A percentile compares a stretch with the other conserved stretches of the same genome.
Evolutionary conservation across 2,797 vertebrate species (phyloP).

Genomic region (Spheniscus humboldti): DNA sequence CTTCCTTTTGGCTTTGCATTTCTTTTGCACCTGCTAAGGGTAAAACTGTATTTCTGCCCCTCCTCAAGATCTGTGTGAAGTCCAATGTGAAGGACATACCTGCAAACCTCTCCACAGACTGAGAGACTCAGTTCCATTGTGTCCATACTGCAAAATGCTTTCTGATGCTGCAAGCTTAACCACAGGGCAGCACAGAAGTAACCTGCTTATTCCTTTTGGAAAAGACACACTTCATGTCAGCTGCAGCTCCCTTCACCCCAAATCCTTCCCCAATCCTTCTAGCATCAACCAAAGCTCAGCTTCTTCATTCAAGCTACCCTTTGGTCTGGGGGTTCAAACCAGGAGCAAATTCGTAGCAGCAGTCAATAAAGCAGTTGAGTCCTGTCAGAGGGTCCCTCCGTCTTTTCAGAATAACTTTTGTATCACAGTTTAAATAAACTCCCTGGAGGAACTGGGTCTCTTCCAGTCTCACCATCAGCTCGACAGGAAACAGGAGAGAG

Average conservation of each 20-base stretch:
- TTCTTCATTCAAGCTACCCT: not conserved
- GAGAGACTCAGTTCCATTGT: not conserved
- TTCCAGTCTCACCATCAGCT: not conserved
- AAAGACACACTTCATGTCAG: not conserved
- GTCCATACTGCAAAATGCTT: not conserved
- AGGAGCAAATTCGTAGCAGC: not conserved
- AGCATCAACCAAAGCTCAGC: not conserved
- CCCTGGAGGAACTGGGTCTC: not conserved
- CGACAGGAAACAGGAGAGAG: not conserved
- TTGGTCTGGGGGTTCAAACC: not conserved
- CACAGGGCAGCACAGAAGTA: not conserved
- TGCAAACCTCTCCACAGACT: not conserved
- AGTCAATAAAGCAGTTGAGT: slow-evolving; percentile 15
- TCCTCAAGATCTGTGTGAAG: accelerated
- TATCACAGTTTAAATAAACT: not conserved
- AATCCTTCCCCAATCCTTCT: not conserved
- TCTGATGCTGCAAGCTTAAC: not conserved
- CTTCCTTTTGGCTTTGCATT: not conserved
- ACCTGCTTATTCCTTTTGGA: not conserved
- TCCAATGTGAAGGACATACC: not conserved
- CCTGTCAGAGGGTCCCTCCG: not conserved
- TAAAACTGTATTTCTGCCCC: not conserved
- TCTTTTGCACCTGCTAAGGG: not conserved
- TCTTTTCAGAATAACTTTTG: not conserved
- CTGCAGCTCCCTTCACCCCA: not conserved